Base-by-base conservation (phyloP, 2,113 vertebrate genomes). In the Misgurnus mizolepis region DNA sequence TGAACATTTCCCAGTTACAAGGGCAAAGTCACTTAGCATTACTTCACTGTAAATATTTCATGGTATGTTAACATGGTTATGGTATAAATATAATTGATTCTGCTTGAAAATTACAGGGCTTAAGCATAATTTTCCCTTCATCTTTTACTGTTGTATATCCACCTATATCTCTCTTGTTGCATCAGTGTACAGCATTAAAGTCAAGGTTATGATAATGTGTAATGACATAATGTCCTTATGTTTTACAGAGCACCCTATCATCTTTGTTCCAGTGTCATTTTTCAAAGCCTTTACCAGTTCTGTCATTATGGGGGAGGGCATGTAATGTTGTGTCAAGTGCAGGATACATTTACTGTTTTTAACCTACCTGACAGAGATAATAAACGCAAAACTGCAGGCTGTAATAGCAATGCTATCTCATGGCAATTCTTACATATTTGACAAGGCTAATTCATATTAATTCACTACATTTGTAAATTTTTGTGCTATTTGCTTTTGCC, bases 11-110 rank as follows among this genome's bases (percentile, higher is more conserved):
- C 41, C 15, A 11, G 9, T 55, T 71, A 39, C 15, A 58, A 58
- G 7, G 22, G 7, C 8, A 70, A n/a, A 70, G 69, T 56, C 50
- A 72, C 53, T 71, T 55, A 5, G 40, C 17, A 58, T 18, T 58
- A 58, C 58, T 58, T 56, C 69, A 72, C 1, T 72, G 50, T 41
- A 72, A 55, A 72, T 58, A 41, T 72, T 72, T 72, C 40, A 72
- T 18, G 39, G 41, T 15, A 18, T 4, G 53, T 58, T 41, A 56
- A 72, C 69, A 72, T 41, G 53, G 50, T 58, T 58, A 34, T 58
- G 18, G 50, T 18, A 17, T 34, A 41, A 11, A 71, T 55, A 40
- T 14, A 71, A 71, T 27, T 40, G 8, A 71, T 71, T 55, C 39
- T 72, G 17, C 15, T 7, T 15, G 69, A 27, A 71, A 40, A 71